Evolutionary conservation across 2,888 invertebrate species (phyloP), one percentile per base, ranked within the genome.

Genomic region (Sarcophaga caerulescens): DNA sequence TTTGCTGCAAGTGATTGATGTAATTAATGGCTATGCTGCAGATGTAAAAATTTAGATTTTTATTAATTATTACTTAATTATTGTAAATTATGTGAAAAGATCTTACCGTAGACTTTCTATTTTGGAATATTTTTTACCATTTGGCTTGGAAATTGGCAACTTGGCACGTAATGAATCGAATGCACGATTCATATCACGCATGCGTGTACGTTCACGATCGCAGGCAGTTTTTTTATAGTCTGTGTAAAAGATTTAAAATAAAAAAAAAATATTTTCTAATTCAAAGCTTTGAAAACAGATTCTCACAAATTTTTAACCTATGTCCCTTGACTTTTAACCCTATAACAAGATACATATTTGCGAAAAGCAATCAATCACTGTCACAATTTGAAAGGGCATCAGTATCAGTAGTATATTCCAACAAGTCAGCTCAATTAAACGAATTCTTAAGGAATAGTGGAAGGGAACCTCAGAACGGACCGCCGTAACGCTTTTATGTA

Each of bases 221-320:
- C 97, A 97, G 0, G 97, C 97, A 0, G 97, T 96, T 91, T 96
- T 96, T 92, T 96, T 96, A 92, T 97, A 97, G 92, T 97, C 97
- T 96, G 93, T 17, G 11, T 14, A 35, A 69, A 8, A 23, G 23
- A 66, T 23, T 45, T 19, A 3, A 78, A 69, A 11, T 19, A 17
- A 19, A 25, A 25, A 23, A 3, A 25, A 25, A 25, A 25, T 25
- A 25, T 25, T 4, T 23, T 23, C 23, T 23, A 23, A 23, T 23
- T 23, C 23, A 23, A 23, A 23, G 23, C 23, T 25, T 25, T 25
- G 25, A 25, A 25, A 25, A 25, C 25, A 25, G 3, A 25, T 25
- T 25, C 5, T 3, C 4, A 25, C 5, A 25, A 25, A 25, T 5
- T 25, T 25, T 25, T 25, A 3, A 25, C 5, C 25, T 25, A 25